Percentiles rank a stretch among this genome's conserved stretches.
These are phyloP conservation scores for Pelosia muscerda DNA, from an alignment of 2,888 invertebrate genomes.

Conservation along the genomic window DNA sequence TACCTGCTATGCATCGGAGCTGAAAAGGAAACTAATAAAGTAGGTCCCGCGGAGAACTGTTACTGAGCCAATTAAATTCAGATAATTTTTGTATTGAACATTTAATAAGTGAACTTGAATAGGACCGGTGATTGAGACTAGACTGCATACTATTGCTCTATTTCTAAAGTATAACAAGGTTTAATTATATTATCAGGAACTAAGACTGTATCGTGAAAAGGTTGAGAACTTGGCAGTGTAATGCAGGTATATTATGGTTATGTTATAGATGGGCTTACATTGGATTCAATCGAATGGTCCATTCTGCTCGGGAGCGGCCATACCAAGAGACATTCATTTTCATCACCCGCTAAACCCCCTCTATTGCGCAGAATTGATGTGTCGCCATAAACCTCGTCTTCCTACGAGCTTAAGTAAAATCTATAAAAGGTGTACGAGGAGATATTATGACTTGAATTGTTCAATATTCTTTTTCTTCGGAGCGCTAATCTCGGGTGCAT, in stretches of 20 bases:
- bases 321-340: slow-evolving; percentile 1
- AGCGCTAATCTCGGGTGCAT: too few species aligned
- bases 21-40: slow-evolving; percentile 44
- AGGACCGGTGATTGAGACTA: neutral
- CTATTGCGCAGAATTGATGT: neutral
- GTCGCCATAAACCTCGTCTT: neutral
- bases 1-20: slow-evolving; percentile 39
- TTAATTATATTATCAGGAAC: neutral
- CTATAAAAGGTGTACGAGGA: neutral
- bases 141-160: neutral
- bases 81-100: neutral
- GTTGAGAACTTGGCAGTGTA: neutral
- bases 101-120: neutral
- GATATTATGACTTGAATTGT: too few species aligned
- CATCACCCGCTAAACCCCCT: neutral
- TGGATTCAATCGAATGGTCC: neutral
- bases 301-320: neutral
- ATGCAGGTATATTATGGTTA: neutral
- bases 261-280: neutral
- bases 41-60: slow-evolving; percentile 36
- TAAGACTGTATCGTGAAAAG: neutral
- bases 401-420: neutral
- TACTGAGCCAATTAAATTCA: neutral
- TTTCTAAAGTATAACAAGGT: neutral
- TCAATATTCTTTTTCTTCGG: too few species aligned